These are phyloP conservation scores for Podarcis lilfordi DNA, from an alignment of 2,797 vertebrate genomes.

Conservation along the genomic window DNA sequence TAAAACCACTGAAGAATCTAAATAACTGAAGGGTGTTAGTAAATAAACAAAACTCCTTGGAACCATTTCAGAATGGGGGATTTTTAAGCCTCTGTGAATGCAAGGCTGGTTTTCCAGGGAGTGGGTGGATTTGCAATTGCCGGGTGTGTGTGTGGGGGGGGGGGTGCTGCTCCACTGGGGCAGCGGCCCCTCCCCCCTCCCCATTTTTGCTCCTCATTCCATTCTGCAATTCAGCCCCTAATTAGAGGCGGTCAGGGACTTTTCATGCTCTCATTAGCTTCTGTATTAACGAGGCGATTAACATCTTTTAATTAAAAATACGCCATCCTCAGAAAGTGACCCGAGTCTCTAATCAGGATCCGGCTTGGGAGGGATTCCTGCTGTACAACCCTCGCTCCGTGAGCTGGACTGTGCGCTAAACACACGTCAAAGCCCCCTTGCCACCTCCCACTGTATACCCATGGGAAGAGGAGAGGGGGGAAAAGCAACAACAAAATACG, in stretches of 20 bases:
- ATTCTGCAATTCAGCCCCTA: not conserved
- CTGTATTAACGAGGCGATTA: conserved; percentile 39
- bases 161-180: too few species aligned
- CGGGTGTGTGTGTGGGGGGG: too few species aligned
- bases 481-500: not conserved
- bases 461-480: not conserved
- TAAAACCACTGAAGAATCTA: not conserved
- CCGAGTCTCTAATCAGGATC: conserved; percentile 25
- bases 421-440: too few species aligned
- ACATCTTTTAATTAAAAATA: conserved; percentile 50
- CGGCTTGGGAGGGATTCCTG: not conserved
- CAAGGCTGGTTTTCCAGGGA: too few species aligned
- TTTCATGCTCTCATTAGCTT: conserved; percentile 40
- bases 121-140: too few species aligned
- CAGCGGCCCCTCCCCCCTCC: not conserved
- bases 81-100: too few species aligned
- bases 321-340: conserved; percentile 34
- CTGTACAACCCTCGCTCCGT: not conserved
- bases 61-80: not conserved
- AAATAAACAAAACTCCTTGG: too few species aligned
- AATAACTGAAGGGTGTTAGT: too few species aligned
- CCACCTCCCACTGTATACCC: too few species aligned
- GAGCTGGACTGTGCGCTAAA: not conserved
- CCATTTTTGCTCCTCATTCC: not conserved
- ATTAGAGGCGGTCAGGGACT: conserved; percentile 30